phyloP scores from a whole-genome alignment of 2,888 invertebrate genomes.

The Spodoptera picta region DNA sequence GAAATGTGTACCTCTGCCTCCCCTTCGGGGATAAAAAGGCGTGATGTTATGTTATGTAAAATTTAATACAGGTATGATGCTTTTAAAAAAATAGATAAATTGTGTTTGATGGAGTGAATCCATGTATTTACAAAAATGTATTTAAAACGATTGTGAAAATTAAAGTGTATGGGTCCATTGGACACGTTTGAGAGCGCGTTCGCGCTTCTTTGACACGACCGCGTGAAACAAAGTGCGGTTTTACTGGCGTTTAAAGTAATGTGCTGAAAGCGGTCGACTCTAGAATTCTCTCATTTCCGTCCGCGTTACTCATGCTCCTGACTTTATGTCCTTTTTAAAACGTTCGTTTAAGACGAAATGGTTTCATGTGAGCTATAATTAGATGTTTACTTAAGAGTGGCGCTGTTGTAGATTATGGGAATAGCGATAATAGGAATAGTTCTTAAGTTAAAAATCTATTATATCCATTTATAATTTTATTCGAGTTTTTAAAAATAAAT shows the following conservation, averaged over 20 bases:
- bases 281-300: slow-evolving; percentile 53
- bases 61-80: too few relatives aligned
- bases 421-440: too few relatives aligned
- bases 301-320: slow-evolving; percentile 43
- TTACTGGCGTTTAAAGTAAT: slow-evolving; percentile 33
- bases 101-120: too few relatives aligned
- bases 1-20: too few relatives aligned
- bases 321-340: slow-evolving; percentile 37
- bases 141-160: too few relatives aligned
- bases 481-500: too few relatives aligned
- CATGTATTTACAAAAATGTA: too few relatives aligned
- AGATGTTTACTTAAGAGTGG: background rate
- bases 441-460: too few relatives aligned
- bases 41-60: too few relatives aligned
- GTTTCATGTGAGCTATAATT: slow-evolving; percentile 1
- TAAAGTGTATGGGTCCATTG: background rate
- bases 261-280: slow-evolving; percentile 41
- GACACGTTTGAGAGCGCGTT: slow-evolving; percentile 2
- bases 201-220: slow-evolving; percentile 4
- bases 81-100: too few relatives aligned
- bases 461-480: too few relatives aligned
- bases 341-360: slow-evolving; percentile 25
- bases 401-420: background rate
- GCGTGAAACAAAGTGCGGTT: slow-evolving; percentile 31
- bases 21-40: too few relatives aligned